These are phyloP conservation scores for Phrynocephalus versicolor DNA, from an alignment of 2,113 vertebrate genomes.

Conservation along the genomic window DNA sequence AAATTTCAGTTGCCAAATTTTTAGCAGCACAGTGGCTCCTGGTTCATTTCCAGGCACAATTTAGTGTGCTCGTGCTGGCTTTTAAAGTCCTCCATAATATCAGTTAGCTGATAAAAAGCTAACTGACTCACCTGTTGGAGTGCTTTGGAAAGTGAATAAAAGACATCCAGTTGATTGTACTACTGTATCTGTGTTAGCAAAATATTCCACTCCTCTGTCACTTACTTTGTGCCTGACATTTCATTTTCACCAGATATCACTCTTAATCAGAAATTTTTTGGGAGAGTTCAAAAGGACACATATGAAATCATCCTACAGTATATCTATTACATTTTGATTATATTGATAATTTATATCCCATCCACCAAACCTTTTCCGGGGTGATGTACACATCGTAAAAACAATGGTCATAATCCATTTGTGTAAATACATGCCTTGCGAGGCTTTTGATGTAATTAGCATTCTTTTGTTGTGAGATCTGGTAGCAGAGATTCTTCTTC, in stretches of 20 bases:
- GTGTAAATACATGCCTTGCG: no score
- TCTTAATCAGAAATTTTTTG: no score
- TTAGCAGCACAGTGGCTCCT: neutral
- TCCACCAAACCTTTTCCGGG: no score
- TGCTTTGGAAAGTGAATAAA: neutral
- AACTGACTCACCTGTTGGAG: neutral
- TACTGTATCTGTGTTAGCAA: neutral
- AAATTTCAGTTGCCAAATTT: neutral
- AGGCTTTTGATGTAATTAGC: no score
- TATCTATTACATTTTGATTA: no score
- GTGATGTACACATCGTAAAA: no score
- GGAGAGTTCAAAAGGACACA: no score
- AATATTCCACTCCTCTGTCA: neutral
- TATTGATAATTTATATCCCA: no score
- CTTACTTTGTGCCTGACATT: neutral
- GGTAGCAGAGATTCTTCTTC: no score
- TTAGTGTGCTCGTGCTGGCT: neutral
- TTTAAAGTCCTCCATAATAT: neutral
- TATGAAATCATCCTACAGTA: no score
- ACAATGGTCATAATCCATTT: no score
- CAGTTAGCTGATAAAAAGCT: neutral
- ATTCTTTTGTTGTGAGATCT: no score
- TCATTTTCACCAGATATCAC: neutral
- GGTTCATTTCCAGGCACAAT: neutral
- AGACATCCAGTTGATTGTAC: neutral